A percentile compares a stretch with the other conserved stretches of the same genome.
Evolutionary conservation across 2,888 invertebrate species (phyloP).

Genomic region (Cryptocheilus praepositus): DNA sequence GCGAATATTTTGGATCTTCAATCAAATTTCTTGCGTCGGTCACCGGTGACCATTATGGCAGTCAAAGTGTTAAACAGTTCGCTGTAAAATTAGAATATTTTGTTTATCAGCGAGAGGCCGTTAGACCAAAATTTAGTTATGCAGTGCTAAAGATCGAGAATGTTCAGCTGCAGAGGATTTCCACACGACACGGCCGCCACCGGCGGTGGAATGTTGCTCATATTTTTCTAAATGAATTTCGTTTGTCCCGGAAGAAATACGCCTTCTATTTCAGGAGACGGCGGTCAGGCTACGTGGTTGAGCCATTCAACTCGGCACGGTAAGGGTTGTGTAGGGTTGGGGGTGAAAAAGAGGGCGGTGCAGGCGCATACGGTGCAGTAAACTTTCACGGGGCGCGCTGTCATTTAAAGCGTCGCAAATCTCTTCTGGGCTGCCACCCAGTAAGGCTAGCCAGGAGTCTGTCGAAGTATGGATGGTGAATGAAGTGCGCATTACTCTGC

Average conservation of each 20-base stretch:
- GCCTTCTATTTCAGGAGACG: conserved; percentile 31
- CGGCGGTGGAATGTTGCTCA: conserved; percentile 38
- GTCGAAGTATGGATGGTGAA: conserved; percentile 6
- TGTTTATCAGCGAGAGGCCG: too few species aligned
- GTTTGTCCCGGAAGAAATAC: conserved; percentile 43
- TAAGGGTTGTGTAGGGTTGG: not conserved
- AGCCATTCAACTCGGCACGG: too few species aligned
- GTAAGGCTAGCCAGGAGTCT: not conserved
- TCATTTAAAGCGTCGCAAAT: conserved; percentile 61
- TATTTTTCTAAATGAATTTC: conserved; percentile 53
- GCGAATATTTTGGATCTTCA: too few species aligned
- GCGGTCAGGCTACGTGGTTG: not conserved
- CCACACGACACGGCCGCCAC: conserved; percentile 34
- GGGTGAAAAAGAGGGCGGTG: conserved; percentile 20
- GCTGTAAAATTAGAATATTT: too few species aligned
- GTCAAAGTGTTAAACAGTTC: too few species aligned
- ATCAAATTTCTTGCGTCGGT: too few species aligned
- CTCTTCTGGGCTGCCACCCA: conserved; percentile 28
- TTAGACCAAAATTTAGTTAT: too few species aligned
- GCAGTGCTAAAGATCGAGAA: not conserved
- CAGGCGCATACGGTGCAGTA: conserved; percentile 40
- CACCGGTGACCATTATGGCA: too few species aligned
- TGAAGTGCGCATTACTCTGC: conserved; percentile 5
- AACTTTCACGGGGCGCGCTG: conserved; percentile 51
- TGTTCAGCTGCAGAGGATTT: too few species aligned